Evolutionary conservation across 2,113 vertebrate species (phyloP).

Genomic region (Protomyctophum bolini): DNA sequence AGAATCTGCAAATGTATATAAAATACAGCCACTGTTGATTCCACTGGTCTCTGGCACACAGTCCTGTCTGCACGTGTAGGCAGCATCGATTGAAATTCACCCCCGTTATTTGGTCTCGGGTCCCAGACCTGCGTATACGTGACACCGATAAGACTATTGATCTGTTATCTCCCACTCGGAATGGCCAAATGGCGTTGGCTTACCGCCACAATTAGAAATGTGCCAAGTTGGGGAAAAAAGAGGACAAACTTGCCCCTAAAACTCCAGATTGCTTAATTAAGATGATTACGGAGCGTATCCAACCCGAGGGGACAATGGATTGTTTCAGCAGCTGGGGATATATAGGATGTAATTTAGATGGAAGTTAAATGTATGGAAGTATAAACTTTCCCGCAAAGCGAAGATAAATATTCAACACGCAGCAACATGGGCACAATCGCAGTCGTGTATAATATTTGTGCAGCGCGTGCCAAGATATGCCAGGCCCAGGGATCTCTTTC

Average conservation of each 20-base stretch:
- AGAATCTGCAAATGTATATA: too few species aligned
- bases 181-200: not conserved
- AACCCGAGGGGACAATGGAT: conserved; percentile 30
- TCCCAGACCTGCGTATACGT: conserved; percentile 24
- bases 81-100: conserved; percentile 59
- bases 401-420: too few species aligned
- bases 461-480: too few species aligned
- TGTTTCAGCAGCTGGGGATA: conserved; percentile 43
- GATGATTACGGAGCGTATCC: conserved; percentile 20
- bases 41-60: conserved; percentile 34
- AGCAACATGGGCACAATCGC: too few species aligned
- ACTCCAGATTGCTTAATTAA: not conserved
- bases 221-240: conserved; percentile 6
- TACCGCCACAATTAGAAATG: not conserved
- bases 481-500: too few species aligned
- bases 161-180: not conserved
- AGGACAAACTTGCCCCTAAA: conserved; percentile 9
- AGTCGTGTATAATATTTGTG: too few species aligned
- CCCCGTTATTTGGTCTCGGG: conserved; percentile 38
- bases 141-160: conserved; percentile 1
- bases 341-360: too few species aligned
- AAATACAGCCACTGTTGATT: conserved; percentile 50
- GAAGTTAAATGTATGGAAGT: too few species aligned
- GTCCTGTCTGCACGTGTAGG: conserved; percentile 21
- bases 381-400: too few species aligned